Evolutionary conservation across 1,140 invertebrate species (phyloP).

Genomic region (Teleogryllus occipitalis): DNA sequence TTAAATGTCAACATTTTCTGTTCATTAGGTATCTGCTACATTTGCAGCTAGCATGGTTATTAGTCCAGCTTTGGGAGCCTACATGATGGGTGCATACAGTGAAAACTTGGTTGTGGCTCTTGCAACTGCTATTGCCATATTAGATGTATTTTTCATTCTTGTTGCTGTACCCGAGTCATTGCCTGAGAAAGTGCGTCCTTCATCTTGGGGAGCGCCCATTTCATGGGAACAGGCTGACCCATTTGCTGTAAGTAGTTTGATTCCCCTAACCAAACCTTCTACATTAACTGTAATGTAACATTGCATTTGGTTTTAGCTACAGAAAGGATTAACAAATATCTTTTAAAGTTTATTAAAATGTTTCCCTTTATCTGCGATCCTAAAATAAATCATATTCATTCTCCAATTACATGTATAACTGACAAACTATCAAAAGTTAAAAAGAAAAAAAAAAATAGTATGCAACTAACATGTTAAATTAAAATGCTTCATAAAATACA

Average conservation of each 20-base stretch:
- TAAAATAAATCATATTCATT: too few species aligned
- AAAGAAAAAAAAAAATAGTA: too few species aligned
- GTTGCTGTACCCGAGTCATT: conserved; percentile 96
- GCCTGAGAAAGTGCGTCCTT: conserved; percentile 82
- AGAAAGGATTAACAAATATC: too few species aligned
- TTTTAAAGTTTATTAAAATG: background rate
- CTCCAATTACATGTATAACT: too few species aligned
- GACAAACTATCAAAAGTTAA: too few species aligned
- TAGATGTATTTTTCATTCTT: conserved; percentile 97
- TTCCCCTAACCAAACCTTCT: background rate
- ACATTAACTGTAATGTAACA: background rate
- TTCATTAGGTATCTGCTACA: conserved; percentile 76
- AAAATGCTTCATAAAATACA: too few species aligned
- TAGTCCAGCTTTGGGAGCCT: conserved; percentile 92
- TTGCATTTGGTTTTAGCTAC: background rate
- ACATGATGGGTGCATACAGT: conserved; percentile 81
- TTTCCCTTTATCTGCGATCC: background rate
- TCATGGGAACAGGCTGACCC: conserved; percentile 97
- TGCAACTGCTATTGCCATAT: conserved; percentile 86
- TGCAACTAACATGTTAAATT: too few species aligned
- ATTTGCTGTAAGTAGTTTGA: conserved; percentile 61
- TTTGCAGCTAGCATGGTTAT: conserved; percentile 98
- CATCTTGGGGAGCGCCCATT: conserved; percentile 70
- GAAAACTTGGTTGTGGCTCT: conserved; percentile 92
- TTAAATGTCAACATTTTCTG: background rate